A percentile compares a stretch with the other conserved stretches of the same genome.
Conservation (phyloP, 2,888 invertebrate species). For the Mesochorus sp. region DNA sequence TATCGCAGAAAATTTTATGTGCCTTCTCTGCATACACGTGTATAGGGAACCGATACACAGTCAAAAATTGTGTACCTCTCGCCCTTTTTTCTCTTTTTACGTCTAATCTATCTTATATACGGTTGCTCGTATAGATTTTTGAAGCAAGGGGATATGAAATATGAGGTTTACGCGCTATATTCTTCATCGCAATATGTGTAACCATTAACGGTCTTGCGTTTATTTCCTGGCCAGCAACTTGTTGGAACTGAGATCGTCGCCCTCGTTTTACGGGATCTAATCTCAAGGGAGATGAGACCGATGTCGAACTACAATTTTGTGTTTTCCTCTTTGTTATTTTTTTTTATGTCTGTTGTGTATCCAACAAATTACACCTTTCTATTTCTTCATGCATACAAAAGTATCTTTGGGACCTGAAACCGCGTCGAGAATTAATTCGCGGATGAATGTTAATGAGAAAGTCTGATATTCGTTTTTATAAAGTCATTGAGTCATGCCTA, state of each 20-base stretch:
- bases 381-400: constrained; percentile 36
- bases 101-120: neutral
- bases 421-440: constrained; percentile 35
- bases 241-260: too few species aligned
- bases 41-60: constrained; percentile 8
- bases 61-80: neutral
- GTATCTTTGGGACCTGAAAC: constrained; percentile 8
- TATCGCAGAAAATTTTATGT: constrained; percentile 65
- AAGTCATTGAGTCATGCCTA: constrained; percentile 6
- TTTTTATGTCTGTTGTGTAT: neutral
- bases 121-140: neutral
- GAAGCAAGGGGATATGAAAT: too few species aligned
- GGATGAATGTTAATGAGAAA: constrained; percentile 30
- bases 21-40: neutral
- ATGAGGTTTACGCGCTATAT: neutral
- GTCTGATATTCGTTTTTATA: neutral
- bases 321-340: constrained; percentile 9
- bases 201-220: too few species aligned
- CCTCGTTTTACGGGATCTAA: too few species aligned
- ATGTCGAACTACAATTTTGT: too few species aligned
- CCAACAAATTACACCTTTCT: neutral
- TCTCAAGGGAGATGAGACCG: too few species aligned
- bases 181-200: neutral
- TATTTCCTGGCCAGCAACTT: too few species aligned
- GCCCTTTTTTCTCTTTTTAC: neutral